Evolutionary conservation across 2,113 vertebrate genomes (phyloP).

Genomic region (Ctenodactylus gundi): DNA sequence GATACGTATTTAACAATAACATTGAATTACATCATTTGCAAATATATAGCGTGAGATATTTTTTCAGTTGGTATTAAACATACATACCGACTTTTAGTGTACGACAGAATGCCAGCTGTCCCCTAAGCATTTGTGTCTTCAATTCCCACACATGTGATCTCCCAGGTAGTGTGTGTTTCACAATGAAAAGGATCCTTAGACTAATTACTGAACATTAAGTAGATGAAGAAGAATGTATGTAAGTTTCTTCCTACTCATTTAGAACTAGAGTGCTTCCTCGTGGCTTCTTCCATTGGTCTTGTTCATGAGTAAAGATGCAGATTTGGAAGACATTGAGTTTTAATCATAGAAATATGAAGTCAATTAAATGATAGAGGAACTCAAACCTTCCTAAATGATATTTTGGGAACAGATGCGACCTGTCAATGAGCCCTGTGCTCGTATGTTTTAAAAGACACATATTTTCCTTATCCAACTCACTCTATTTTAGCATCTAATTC

Average conservation of each 20-base stretch:
- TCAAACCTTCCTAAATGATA: background rate
- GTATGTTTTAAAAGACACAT: background rate
- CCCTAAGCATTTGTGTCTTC: background rate
- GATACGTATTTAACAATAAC: background rate
- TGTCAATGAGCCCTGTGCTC: background rate
- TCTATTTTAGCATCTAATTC: background rate
- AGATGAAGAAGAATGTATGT: background rate
- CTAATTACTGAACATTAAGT: background rate
- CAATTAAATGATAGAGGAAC: background rate
- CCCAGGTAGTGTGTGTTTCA: background rate
- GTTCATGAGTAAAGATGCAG: background rate
- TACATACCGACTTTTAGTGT: background rate
- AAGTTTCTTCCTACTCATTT: background rate
- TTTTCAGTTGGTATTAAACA: background rate
- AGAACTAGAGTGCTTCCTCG: background rate
- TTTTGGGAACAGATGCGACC: background rate
- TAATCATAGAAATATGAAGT: background rate
- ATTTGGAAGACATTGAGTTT: rapidly evolving
- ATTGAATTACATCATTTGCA: background rate
- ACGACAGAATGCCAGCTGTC: background rate
- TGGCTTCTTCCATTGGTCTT: background rate
- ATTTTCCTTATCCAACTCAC: background rate
- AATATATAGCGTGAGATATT: background rate
- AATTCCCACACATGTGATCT: background rate
- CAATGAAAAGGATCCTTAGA: background rate